Evolutionary conservation across 1,140 invertebrate genomes (phyloP).

Genomic region (Drosophila micromelanica): DNA sequence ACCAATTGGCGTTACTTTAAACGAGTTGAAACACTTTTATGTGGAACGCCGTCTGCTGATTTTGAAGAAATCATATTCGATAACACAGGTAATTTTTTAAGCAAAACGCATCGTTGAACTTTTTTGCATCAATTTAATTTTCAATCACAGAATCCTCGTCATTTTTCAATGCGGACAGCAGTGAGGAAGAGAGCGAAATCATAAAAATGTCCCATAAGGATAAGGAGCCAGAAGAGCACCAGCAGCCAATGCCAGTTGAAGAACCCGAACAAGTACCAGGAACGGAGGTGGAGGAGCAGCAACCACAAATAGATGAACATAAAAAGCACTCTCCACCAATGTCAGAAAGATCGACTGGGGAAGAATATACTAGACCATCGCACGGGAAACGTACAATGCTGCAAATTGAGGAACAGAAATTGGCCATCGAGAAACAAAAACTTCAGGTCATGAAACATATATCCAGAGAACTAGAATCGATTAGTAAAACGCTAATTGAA

Average conservation of each 20-base stretch:
- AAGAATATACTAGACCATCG: background rate
- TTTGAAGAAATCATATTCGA: constrained; percentile 56
- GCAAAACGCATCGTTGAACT: background rate
- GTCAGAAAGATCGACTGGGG: background rate
- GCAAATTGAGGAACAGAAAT: constrained; percentile 61
- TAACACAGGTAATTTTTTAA: constrained; percentile 17
- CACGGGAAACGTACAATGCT: constrained; percentile 13
- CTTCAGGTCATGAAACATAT: constrained; percentile 61
- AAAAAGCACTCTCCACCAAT: background rate
- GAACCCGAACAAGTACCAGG: background rate
- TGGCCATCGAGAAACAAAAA: constrained; percentile 52
- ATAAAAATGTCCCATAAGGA: background rate
- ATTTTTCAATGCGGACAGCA: constrained; percentile 21
- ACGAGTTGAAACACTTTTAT: constrained; percentile 44
- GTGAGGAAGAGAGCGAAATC: background rate
- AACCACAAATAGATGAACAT: constrained; percentile 5
- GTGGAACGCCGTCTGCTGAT: constrained; percentile 36
- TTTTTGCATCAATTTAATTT: background rate
- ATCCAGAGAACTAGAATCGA: constrained; percentile 35
- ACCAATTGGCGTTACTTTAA: constrained; percentile 59
- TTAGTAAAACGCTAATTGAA: constrained; percentile 52
- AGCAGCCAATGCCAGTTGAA: background rate
- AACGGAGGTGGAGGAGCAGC: background rate
- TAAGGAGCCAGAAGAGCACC: background rate
- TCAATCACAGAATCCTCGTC: constrained; percentile 8